phyloP scores from a whole-genome alignment of 92 coral and sea anemone genomes.

The Paragorgia papillata region DNA sequence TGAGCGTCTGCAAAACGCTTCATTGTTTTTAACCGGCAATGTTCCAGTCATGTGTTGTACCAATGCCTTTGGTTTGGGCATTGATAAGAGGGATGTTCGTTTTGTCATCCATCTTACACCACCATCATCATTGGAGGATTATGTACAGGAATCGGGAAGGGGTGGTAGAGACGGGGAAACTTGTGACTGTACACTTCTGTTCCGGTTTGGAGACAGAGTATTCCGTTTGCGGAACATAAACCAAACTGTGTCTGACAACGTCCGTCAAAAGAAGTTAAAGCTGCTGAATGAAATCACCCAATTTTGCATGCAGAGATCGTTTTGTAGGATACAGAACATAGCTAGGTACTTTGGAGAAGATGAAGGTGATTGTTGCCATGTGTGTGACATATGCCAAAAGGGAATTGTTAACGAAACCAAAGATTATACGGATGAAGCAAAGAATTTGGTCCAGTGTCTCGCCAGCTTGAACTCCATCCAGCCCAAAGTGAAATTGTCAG shows the following conservation, averaged over 20 bases:
- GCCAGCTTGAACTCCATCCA: constrained; percentile 38
- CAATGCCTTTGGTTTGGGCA: constrained; percentile 47
- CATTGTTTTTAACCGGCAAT: constrained; percentile 10
- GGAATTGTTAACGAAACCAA: constrained; percentile 19
- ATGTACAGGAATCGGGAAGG: too few species aligned
- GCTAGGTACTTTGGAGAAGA: constrained; percentile 50
- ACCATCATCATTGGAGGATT: constrained; percentile 33
- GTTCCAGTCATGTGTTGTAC: constrained; percentile 40
- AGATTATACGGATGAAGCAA: constrained; percentile 40
- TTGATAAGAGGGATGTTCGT: constrained; percentile 33
- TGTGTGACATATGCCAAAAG: constrained; percentile 48
- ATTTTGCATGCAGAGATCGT: constrained; percentile 38
- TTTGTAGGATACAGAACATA: constrained; percentile 23
- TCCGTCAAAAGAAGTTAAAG: constrained; percentile 10
- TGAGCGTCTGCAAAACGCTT: constrained; percentile 27
- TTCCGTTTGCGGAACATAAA: constrained; percentile 34
- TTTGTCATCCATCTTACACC: constrained; percentile 40
- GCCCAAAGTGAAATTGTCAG: constrained; percentile 29
- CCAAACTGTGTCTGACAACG: neutral
- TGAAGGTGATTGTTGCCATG: constrained; percentile 26
- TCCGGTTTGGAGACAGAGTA: constrained; percentile 34
- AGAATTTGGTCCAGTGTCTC: constrained; percentile 31
- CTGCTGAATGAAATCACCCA: constrained; percentile 39
- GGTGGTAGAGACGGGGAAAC: constrained; percentile 40
- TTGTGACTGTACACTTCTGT: constrained; percentile 26